phyloP scores from a whole-genome alignment of 2,888 invertebrate genomes.

The Cerastis rubricosa region DNA sequence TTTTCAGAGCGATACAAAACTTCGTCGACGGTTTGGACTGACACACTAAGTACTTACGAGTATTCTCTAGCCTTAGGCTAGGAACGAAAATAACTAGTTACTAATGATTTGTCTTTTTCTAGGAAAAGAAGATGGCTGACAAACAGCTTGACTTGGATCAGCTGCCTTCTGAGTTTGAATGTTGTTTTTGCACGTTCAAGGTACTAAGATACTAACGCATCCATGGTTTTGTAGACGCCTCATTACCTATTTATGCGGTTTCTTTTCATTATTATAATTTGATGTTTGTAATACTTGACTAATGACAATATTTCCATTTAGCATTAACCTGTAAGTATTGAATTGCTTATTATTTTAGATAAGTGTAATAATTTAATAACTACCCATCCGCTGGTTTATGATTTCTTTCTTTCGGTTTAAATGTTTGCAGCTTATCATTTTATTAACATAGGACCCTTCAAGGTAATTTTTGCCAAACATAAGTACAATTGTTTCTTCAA shows the following conservation, averaged over 20 bases:
- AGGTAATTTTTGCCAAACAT: constrained; percentile 55
- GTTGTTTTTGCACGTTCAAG: constrained; percentile 99
- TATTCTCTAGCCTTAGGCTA: constrained; percentile 51
- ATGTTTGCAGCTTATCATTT: constrained; percentile 59
- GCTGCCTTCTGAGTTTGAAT: constrained; percentile 98
- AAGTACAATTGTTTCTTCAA: background rate
- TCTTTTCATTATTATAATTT: constrained; percentile 56
- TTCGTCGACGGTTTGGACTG: constrained; percentile 55
- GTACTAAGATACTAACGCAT: constrained; percentile 91
- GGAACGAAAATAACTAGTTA: constrained; percentile 65
- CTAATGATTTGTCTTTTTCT: constrained; percentile 88
- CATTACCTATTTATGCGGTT: constrained; percentile 59
- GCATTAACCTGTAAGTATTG: constrained; percentile 75
- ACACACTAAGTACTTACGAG: constrained; percentile 20
- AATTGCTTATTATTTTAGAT: constrained; percentile 57
- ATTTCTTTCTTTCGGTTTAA: constrained; percentile 60
- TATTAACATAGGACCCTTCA: constrained; percentile 57
- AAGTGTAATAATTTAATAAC: constrained; percentile 51
- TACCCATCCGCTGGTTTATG: constrained; percentile 55
- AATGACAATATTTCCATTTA: constrained; percentile 72
- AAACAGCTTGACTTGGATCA: constrained; percentile 95
- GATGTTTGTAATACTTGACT: constrained; percentile 57
- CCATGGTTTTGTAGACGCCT: constrained; percentile 51
- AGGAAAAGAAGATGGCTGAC: constrained; percentile 93
- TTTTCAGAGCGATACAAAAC: constrained; percentile 32